Percentiles rank a stretch among this genome's conserved stretches.
Evolutionary conservation across 2,113 vertebrate species (phyloP).

Genomic region (Artemisiospiza belli): DNA sequence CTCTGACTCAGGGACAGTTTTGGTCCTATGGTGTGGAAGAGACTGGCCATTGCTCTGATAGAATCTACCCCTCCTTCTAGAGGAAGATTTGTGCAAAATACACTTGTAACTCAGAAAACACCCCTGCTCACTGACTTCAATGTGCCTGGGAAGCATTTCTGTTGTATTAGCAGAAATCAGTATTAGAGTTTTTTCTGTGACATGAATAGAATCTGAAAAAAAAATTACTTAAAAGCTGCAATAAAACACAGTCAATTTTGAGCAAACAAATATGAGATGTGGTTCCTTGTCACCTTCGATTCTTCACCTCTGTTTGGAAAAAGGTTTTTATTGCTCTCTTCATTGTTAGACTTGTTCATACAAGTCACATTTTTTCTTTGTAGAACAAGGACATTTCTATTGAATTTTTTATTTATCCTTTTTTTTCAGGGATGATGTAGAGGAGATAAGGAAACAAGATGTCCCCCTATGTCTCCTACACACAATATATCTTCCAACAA

Average conservation of each 20-base stretch:
- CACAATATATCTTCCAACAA: not conserved
- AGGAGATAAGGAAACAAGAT: not conserved
- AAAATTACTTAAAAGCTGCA: not conserved
- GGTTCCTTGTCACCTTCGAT: not conserved
- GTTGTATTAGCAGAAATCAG: not conserved
- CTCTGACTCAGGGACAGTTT: not conserved
- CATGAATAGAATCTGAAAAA: not conserved
- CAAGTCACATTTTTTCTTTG: not conserved
- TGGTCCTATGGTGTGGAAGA: not conserved
- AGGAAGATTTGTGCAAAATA: not conserved
- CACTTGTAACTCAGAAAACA: not conserved
- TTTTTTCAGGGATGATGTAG: not conserved
- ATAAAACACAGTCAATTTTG: not conserved
- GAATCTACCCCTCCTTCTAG: not conserved
- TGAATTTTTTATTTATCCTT: not conserved
- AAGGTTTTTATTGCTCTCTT: not conserved
- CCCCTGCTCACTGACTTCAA: not conserved
- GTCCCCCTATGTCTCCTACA: not conserved
- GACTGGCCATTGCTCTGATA: not conserved
- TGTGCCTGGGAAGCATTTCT: not conserved
- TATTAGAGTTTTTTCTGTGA: not conserved
- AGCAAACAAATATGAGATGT: not conserved
- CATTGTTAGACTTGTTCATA: not conserved
- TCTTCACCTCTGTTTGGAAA: not conserved
- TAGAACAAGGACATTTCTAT: not conserved